Base-by-base conservation (phyloP, 2,797 vertebrate genomes). In the Hyperoplus immaculatus region DNA sequence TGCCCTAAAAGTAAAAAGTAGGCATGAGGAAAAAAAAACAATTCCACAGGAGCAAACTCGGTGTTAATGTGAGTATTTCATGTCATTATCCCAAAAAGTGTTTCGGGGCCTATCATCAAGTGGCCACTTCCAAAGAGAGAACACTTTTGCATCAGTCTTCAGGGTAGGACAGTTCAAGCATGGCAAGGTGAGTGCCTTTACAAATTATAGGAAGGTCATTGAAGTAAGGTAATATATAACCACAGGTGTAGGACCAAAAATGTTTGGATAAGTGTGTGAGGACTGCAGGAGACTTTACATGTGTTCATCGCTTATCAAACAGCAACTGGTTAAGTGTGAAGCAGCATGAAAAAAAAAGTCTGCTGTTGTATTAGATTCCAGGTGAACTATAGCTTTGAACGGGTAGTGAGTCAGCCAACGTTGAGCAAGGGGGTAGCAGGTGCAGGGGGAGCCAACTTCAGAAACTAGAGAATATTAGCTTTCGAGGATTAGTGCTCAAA, bases 401-500 rank as follows among this genome's bases (percentile, higher is more conserved):
- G 61, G 84, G 84, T 77, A 84, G 87, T 16, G 63, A 91, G 88
- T 88, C 84, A 85, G 86, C 93, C 79, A 88, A 69, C 59, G 87
- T 77, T 77, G 82, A 86, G 85, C 76, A 63, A 82, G 81, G 83
- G 29, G 86, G 80, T 56, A 85, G 83, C 56, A 16, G 87, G 83
- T 83, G 84, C 72, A 81, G 82, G 73, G 80, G 82, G 83, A 88
- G 88, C 82, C 21, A 59, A 89, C 75, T 76, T 91, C 85, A 90
- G 89, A 90, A 92, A 88, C 84, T 83, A 86, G 92, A 90, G 60
- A 85, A 87, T 73, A 80, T 93, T 92, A 93, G 93, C 86, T 94
- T 94, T 88, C 90, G 93, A 92, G 88, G 83, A 93, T 93, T 94
- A 95, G 94, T 95, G 94, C 94, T 95, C 93, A 93, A 90, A 92